A percentile compares a stretch with the other conserved stretches of the same genome.
Conservation (phyloP, 2,888 invertebrate species). For the Agrotis ipsilon region DNA sequence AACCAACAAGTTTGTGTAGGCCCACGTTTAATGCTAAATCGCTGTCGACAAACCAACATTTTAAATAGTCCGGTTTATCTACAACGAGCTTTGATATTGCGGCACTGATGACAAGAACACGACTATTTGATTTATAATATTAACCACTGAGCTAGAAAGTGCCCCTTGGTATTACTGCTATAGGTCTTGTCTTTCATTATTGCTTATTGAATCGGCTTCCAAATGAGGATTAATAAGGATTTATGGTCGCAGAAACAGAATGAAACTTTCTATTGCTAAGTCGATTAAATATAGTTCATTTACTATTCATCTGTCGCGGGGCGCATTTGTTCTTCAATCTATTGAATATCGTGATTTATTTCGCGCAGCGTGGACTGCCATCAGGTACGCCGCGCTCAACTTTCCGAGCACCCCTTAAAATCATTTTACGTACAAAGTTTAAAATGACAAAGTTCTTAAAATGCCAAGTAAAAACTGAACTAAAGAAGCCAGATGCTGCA, state of each 20-base stretch:
- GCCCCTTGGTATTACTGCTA: slow-evolving; percentile 77
- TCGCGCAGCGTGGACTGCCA: slow-evolving; percentile 19
- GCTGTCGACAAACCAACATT: slow-evolving; percentile 72
- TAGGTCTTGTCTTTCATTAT: slow-evolving; percentile 79
- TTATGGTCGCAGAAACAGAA: slow-evolving; percentile 78
- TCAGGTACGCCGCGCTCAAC: slow-evolving; percentile 35
- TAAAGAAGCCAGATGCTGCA: slow-evolving; percentile 88
- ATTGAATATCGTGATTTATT: slow-evolving; percentile 62
- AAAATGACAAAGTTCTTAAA: slow-evolving; percentile 86
- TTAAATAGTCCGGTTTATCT: slow-evolving; percentile 79
- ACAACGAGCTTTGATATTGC: slow-evolving; percentile 79
- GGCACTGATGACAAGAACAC: slow-evolving; percentile 83
- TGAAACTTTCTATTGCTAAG: slow-evolving; percentile 73
- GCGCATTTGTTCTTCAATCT: slow-evolving; percentile 77
- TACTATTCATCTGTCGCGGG: slow-evolving; percentile 79
- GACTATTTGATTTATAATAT: slow-evolving; percentile 85
- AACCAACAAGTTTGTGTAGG: slow-evolving; percentile 75
- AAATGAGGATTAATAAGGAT: slow-evolving; percentile 87
- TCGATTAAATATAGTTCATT: slow-evolving; percentile 76
- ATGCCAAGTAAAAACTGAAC: slow-evolving; percentile 83
- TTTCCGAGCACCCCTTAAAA: slow-evolving; percentile 70
- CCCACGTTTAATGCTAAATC: slow-evolving; percentile 69
- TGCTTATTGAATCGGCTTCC: slow-evolving; percentile 83
- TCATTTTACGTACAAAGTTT: slow-evolving; percentile 79
- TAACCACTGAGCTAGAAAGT: slow-evolving; percentile 78